Base-by-base conservation (phyloP, 1,140 invertebrate genomes). In the Drosophila nigrodunni region DNA sequence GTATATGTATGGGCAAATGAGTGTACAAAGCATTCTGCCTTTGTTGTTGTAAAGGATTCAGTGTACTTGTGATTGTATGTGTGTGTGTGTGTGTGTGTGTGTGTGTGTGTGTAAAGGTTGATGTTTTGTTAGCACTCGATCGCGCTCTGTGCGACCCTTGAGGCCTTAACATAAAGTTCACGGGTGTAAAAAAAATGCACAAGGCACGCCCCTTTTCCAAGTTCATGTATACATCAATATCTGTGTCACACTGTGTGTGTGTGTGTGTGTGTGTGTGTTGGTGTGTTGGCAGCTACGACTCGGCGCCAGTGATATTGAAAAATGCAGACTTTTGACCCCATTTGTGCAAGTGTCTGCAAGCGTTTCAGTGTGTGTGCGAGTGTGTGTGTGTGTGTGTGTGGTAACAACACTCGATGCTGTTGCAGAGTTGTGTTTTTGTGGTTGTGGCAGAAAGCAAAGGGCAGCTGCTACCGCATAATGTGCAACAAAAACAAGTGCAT, bases 281-380 rank as follows among this genome's bases (percentile, higher is more conserved):
- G 11, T 55, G 41, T 74, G 71, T 69, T 70, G 66, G 66, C 72
- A 74, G 66, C 58, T 35, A 50, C 72, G 35, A 35, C 21, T 69
- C 72, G 72, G 72, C 72, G 72, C 72, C 72, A 62, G 43, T 74
- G 72, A 74, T 74, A 74, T 74, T 74, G 72, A 74, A 74, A 74
- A 74, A 69, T 69, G 50, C 72, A 74, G 72, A 74, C 72, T 69
- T 74, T 61, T 74, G 72, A 74, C 72, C 72, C 50, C 66, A 74
- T 74, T 74, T 69, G 49, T 47, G 57, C 35, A 61, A 74, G 71
- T 60, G 62, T 59, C 37, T 62, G 60, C 25, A 13, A 11, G 7
- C 5, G 49, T 58, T 30, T 2, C 25, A 30, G 25, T 54, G 30
- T 54, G 41, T 55, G 49, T 55, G 55, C 58, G 30, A 35, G 25